phyloP scores from a whole-genome alignment of 1,140 invertebrate genomes.

The Phymorhynchus buccinoides region DNA sequence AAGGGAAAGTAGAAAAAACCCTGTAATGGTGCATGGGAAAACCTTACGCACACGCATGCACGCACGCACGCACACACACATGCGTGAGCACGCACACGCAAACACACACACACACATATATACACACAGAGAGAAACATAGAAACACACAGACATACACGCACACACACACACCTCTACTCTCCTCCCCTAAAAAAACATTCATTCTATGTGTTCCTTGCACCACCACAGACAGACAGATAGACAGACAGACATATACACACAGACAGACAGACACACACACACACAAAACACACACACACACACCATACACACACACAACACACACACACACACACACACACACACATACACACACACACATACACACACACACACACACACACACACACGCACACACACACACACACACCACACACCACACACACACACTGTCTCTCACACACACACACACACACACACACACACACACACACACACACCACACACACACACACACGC shows the following conservation, averaged over 20 bases:
- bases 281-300: no score
- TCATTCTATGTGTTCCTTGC: no score
- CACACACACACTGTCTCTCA: no score
- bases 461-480: conserved; percentile 6
- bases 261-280: no score
- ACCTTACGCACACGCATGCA: neutral
- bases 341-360: conserved; percentile 17
- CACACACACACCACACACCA: no score
- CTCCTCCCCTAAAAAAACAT: no score
- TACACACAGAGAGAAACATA: no score
- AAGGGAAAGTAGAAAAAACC: neutral
- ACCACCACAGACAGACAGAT: neutral
- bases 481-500: conserved; percentile 1
- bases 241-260: neutral
- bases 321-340: conserved; percentile 11
- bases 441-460: conserved; percentile 9
- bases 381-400: no score
- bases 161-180: no score
- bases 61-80: conserved; percentile 10
- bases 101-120: neutral
- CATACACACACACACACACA: neutral
- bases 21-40: neutral
- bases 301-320: neutral
- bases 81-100: conserved; percentile 9
- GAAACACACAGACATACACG: no score